Conservation (phyloP, 2,797 vertebrate species). For the Spondyliosoma cantharus region DNA sequence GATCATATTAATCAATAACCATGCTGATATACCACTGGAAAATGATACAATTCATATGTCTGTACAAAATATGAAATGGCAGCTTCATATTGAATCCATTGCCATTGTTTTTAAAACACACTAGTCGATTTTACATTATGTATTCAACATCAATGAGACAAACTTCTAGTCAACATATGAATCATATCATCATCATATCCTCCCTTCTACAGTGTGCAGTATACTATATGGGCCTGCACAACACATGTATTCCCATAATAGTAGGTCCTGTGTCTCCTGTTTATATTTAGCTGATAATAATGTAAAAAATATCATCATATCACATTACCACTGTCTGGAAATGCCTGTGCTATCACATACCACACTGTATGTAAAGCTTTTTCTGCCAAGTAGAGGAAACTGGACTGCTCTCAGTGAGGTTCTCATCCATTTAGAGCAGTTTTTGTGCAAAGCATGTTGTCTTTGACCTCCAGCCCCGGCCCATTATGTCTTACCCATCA, state of each 20-base stretch:
- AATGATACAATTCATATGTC: not conserved
- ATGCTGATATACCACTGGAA: not conserved
- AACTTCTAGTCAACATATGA: not conserved
- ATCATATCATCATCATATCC: too few species aligned
- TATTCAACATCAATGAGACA: not conserved
- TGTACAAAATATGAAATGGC: not conserved
- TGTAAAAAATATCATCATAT: too few species aligned
- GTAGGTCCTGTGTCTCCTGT: too few species aligned
- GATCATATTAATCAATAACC: not conserved
- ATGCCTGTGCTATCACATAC: too few species aligned
- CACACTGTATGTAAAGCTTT: conserved; percentile 26
- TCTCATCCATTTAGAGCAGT: not conserved
- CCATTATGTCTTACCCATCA: not conserved
- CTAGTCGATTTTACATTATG: not conserved
- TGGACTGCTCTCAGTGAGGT: not conserved
- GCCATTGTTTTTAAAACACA: not conserved
- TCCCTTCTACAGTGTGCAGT: not conserved
- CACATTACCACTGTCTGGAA: too few species aligned
- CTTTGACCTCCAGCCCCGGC: not conserved
- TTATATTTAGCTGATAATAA: too few species aligned
- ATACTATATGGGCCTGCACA: not conserved
- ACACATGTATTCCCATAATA: too few species aligned
- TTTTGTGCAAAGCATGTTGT: conserved; percentile 39
- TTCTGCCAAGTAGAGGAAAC: not conserved
- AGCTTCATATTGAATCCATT: not conserved